Evolutionary conservation across 1,140 invertebrate genomes (phyloP).

Genomic region (Trichonephila inaurata): DNA sequence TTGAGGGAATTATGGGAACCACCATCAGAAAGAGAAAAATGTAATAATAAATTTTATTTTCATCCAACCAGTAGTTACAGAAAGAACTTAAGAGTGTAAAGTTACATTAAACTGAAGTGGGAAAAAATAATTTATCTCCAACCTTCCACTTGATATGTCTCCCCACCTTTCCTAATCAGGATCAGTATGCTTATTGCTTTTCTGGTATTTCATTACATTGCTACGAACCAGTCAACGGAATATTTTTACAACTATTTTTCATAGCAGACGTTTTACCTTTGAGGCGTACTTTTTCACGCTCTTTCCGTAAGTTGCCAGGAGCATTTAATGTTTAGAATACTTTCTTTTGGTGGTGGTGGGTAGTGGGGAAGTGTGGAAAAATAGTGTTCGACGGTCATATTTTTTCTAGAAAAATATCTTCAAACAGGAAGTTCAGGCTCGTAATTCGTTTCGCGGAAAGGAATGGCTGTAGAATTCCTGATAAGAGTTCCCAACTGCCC

Average conservation of each 20-base stretch:
- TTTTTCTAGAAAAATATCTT: constrained; percentile 62
- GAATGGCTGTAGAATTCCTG: constrained; percentile 61
- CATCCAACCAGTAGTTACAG: not conserved
- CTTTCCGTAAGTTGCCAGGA: not conserved
- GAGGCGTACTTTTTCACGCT: constrained; percentile 45
- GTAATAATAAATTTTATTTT: not conserved
- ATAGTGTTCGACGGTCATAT: constrained; percentile 46
- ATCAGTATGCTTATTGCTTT: constrained; percentile 44
- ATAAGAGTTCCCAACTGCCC: constrained; percentile 59
- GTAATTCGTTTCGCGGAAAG: constrained; percentile 63
- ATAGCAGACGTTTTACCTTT: constrained; percentile 55
- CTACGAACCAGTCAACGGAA: not conserved
- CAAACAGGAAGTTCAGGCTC: constrained; percentile 61
- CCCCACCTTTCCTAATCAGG: constrained; percentile 3
- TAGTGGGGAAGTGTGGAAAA: not conserved
- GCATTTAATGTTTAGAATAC: constrained; percentile 70
- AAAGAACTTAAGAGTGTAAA: not conserved
- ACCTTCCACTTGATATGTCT: not conserved
- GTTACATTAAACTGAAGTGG: not conserved
- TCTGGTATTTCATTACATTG: constrained; percentile 28
- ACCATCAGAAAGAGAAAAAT: not conserved
- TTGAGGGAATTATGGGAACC: not conserved
- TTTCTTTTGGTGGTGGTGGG: not conserved
- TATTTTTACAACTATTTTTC: constrained; percentile 72
- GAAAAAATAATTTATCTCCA: not conserved